Evolutionary conservation across 2,888 invertebrate genomes (phyloP).

Genomic region (Ophion ventricosus): DNA sequence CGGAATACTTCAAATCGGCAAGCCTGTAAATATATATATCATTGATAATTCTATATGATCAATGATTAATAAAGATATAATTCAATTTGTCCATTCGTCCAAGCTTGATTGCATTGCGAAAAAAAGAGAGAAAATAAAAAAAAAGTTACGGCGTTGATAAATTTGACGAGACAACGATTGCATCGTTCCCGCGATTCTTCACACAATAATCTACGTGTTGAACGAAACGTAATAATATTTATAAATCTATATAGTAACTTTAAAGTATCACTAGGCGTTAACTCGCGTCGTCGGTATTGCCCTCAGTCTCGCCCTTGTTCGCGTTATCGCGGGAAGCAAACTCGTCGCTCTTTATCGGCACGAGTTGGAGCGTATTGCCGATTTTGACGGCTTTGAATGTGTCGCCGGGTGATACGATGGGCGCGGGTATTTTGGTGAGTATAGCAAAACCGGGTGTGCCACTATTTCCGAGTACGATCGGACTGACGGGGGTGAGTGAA

Average conservation of each 20-base stretch:
- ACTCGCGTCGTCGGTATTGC: conserved; percentile 51
- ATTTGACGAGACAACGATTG: conserved; percentile 28
- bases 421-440: conserved; percentile 71
- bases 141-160: conserved; percentile 4
- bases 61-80: conserved; percentile 42
- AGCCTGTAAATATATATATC: neutral
- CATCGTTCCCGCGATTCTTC: conserved; percentile 27
- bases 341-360: conserved; percentile 70
- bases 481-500: conserved; percentile 66
- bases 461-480: conserved; percentile 61
- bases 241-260: neutral
- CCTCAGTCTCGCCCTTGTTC: conserved; percentile 17
- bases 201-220: conserved; percentile 5
- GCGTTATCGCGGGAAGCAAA: conserved; percentile 14
- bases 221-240: neutral
- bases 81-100: conserved; percentile 24
- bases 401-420: conserved; percentile 74
- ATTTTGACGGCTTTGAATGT: conserved; percentile 76
- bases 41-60: conserved; percentile 38
- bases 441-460: conserved; percentile 69
- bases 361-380: conserved; percentile 76
- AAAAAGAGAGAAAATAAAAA: neutral
- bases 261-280: conserved; percentile 49
- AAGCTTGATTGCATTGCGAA: conserved; percentile 37
- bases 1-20: neutral